Percentiles rank a stretch among this genome's conserved stretches.
Evolutionary conservation across 1,140 invertebrate genomes (phyloP).

Genomic region (roundworm (Caenorhabditis elegans)): DNA sequence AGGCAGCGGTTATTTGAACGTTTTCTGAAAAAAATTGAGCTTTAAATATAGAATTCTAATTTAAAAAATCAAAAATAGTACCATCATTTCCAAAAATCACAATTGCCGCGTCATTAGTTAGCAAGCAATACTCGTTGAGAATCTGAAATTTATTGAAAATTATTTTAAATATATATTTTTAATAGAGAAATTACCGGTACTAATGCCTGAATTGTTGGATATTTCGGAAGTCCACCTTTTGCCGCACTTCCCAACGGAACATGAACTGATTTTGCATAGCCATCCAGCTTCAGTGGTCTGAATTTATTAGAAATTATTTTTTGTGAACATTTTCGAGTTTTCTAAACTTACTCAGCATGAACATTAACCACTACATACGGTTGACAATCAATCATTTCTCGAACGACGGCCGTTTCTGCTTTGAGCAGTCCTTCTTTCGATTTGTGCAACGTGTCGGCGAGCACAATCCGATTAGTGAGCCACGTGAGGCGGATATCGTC

Average conservation of each 20-base stretch:
- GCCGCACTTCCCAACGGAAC: not conserved
- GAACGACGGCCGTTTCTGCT: not conserved
- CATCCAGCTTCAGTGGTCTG: not conserved
- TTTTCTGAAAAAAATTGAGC: not conserved
- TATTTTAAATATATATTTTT: not conserved
- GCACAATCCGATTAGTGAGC: not conserved
- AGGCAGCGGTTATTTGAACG: not conserved
- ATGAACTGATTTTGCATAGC: not conserved
- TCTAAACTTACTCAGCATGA: conserved; percentile 1
- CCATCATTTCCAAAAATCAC: conserved; percentile 22
- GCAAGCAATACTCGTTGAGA: not conserved
- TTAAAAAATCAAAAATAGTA: not conserved
- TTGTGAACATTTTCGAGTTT: too few species aligned
- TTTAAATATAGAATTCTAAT: not conserved
- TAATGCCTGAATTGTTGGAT: not conserved
- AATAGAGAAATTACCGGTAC: not conserved
- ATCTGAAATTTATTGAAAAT: not conserved
- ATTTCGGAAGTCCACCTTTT: not conserved
- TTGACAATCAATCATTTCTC: conserved; percentile 15
- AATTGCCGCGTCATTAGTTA: not conserved
- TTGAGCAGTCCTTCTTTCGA: conserved; percentile 10
- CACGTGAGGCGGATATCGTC: not conserved
- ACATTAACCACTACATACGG: conserved; percentile 10
- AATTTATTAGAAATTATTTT: too few species aligned
- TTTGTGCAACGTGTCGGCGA: conserved; percentile 7